phyloP scores from a whole-genome alignment of 1,140 invertebrate genomes.

The Orchestia grillus region DNA sequence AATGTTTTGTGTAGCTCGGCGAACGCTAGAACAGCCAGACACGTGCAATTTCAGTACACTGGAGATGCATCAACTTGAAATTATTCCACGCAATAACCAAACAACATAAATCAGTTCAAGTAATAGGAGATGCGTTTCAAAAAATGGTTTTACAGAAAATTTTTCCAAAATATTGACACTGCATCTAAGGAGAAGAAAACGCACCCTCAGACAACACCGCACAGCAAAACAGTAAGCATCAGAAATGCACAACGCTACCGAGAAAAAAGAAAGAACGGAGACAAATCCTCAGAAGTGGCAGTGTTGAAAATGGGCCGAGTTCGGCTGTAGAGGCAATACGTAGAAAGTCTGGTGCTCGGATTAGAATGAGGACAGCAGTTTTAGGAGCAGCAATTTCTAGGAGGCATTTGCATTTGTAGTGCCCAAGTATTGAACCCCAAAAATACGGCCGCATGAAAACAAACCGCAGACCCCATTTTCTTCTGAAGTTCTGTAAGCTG shows the following conservation, averaged over 20 bases:
- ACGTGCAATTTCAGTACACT: no score
- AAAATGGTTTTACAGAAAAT: neutral
- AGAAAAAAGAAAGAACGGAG: neutral
- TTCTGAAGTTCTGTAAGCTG: neutral
- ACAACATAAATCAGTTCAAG: neutral
- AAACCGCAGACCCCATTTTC: neutral
- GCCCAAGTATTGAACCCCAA: conserved; percentile 27
- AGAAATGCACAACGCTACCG: neutral
- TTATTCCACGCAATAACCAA: neutral
- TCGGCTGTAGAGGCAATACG: neutral
- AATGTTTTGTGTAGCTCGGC: neutral
- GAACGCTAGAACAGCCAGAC: no score
- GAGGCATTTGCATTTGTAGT: conserved; percentile 42
- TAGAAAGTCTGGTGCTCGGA: neutral
- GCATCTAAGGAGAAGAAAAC: neutral
- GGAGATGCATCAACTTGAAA: neutral
- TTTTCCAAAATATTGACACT: neutral
- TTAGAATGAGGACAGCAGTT: conserved; percentile 38
- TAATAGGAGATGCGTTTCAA: neutral
- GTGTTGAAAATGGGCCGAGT: neutral
- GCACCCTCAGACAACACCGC: neutral
- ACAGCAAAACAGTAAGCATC: neutral
- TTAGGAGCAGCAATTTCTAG: conserved; percentile 39
- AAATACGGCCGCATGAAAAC: conserved; percentile 23
- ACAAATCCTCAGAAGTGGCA: neutral